Percentiles rank a stretch among this genome's conserved stretches.
Conservation (phyloP, 2,797 vertebrate species). For the Menidia menidia region DNA sequence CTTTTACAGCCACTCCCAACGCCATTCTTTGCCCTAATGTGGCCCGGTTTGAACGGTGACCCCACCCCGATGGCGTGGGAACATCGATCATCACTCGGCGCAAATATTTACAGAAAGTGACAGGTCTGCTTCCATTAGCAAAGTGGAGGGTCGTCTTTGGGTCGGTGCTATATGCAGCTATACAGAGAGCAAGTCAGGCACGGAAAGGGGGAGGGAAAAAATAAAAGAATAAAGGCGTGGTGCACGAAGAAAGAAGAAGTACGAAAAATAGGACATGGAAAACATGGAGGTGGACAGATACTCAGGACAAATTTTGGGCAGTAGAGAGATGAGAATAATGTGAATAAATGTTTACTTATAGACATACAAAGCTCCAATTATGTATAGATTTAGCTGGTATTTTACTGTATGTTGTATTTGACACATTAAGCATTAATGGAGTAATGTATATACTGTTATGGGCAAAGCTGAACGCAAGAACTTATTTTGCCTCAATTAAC, state of each 20-base stretch:
- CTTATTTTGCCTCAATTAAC: background rate
- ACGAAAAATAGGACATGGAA: background rate
- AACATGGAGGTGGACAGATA: background rate
- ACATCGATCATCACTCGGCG: conserved; percentile 75
- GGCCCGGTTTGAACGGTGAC: conserved; percentile 53
- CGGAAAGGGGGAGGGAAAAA: background rate
- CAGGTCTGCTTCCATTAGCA: conserved; percentile 76
- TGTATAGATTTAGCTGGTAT: background rate
- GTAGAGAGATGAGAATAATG: background rate
- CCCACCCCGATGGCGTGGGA: conserved; percentile 68
- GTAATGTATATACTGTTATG: background rate
- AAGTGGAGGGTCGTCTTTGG: conserved; percentile 50
- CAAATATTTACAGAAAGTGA: conserved; percentile 84
- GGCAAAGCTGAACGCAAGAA: background rate
- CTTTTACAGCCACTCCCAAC: conserved; percentile 27
- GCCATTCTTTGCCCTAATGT: conserved; percentile 74
- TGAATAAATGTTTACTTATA: background rate
- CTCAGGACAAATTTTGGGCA: background rate
- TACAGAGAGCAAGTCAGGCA: conserved; percentile 29
- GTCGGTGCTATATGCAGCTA: conserved; percentile 83
- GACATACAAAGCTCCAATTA: background rate
- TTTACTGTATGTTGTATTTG: background rate
- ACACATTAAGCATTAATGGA: background rate
- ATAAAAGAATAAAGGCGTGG: background rate
- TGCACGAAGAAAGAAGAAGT: background rate